Evolutionary conservation across 2,113 vertebrate genomes (phyloP).

Genomic region (Aegotheles bennettii): DNA sequence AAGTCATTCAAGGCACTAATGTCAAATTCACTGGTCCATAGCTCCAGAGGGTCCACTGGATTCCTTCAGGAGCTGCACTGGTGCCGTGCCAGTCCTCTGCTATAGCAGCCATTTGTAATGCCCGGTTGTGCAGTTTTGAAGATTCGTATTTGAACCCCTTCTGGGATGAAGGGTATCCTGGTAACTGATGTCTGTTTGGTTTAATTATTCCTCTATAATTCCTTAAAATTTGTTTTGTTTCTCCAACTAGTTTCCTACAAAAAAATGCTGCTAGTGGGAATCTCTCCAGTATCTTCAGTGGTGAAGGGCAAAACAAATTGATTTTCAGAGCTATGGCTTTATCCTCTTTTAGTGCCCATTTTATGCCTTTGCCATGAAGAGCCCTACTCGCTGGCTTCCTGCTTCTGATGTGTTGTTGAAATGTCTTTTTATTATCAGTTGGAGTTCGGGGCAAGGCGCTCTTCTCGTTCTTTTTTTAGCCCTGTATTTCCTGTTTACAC

Average conservation of each 20-base stretch:
- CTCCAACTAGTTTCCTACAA: not conserved
- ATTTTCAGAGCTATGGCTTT: not conserved
- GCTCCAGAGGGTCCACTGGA: not conserved
- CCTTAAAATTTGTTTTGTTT: not conserved
- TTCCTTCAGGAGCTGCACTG: not conserved
- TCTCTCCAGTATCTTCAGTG: not conserved
- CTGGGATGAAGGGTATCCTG: not conserved
- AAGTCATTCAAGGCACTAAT: not conserved
- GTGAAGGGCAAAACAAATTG: not conserved
- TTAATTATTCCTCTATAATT: not conserved
- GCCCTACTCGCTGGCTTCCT: not conserved
- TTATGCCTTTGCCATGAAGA: not conserved
- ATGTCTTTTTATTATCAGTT: not conserved
- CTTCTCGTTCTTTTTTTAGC: not conserved
- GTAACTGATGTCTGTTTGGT: not conserved
- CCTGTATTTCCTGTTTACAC: conserved; percentile 8
- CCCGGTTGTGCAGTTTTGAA: not conserved
- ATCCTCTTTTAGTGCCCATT: not conserved
- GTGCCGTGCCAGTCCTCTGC: not conserved
- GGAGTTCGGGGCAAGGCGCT: not conserved
- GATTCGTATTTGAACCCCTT: not conserved
- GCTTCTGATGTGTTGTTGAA: not conserved
- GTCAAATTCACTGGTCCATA: not conserved
- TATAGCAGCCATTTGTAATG: not conserved
- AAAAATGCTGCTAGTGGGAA: not conserved